Percentiles rank a stretch among this genome's conserved stretches.
These are phyloP conservation scores for Xenopus borealis DNA, from an alignment of 2,113 vertebrate species.

Conservation along the genomic window DNA sequence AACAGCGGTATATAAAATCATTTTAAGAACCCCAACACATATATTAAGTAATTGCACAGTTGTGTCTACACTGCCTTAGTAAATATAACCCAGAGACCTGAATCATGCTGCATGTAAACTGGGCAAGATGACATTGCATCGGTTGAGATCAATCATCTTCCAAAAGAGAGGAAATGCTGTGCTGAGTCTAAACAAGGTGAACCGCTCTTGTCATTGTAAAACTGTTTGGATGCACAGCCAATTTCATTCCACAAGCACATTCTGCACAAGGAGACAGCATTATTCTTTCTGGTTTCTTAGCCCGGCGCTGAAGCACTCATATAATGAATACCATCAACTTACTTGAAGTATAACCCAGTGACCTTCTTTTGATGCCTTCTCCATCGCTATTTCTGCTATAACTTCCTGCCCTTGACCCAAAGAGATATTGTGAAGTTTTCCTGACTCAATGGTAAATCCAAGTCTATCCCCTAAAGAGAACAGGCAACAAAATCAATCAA, in stretches of 20 bases:
- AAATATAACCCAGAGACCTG: no score
- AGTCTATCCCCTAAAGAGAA: conserved; percentile 67
- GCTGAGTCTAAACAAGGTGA: conserved; percentile 14
- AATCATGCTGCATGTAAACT: no score
- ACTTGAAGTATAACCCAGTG: conserved; percentile 88
- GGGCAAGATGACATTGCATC: background rate
- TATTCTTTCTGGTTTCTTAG: conserved; percentile 62
- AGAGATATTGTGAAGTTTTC: conserved; percentile 76
- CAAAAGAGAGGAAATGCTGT: conserved; percentile 10
- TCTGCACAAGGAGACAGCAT: conserved; percentile 36
- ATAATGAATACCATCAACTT: conserved; percentile 59
- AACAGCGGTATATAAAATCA: no score
- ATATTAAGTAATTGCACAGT: no score
- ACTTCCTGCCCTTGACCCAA: conserved; percentile 81
- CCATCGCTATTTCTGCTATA: conserved; percentile 73
- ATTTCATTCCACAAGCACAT: conserved; percentile 70
- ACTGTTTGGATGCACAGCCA: conserved; percentile 67
- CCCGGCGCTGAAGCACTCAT: conserved; percentile 55
- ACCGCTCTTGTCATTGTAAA: conserved; percentile 47
- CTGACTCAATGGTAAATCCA: conserved; percentile 78
- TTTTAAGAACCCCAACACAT: no score
- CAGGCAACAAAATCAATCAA: conserved; percentile 20
- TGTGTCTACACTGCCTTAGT: no score
- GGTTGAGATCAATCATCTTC: background rate
- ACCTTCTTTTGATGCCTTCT: conserved; percentile 81